Percentiles rank a stretch among this genome's conserved stretches.
Conservation (phyloP, 1,140 invertebrate species). For the Dinoponera quadriceps region DNA sequence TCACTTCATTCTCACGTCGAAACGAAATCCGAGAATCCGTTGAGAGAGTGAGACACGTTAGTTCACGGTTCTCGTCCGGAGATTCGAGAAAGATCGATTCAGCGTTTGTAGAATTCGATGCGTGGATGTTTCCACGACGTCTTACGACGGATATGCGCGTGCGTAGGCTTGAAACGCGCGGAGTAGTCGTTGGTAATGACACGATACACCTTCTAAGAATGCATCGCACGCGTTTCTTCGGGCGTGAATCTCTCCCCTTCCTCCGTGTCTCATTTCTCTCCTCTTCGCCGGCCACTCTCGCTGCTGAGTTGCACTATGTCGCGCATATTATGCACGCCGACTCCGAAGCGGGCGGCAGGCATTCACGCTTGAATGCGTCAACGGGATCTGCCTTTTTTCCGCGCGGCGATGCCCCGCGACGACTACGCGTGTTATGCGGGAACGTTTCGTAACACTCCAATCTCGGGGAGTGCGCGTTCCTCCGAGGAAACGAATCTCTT, state of each 20-base stretch:
- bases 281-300: constrained; percentile 1
- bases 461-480: not conserved
- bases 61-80: too few relatives aligned
- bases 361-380: constrained; percentile 7
- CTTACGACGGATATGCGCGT: too few relatives aligned
- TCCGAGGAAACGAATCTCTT: too few relatives aligned
- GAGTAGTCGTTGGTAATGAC: constrained; percentile 42
- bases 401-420: too few relatives aligned
- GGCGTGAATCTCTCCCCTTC: constrained; percentile 9
- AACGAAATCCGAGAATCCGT: too few relatives aligned
- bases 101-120: too few relatives aligned
- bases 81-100: too few relatives aligned
- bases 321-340: constrained; percentile 15
- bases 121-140: not conserved
- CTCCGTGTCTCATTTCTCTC: constrained; percentile 23
- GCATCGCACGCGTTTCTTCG: not conserved
- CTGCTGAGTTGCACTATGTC: constrained; percentile 45
- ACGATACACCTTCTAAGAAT: constrained; percentile 43
- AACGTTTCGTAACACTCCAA: not conserved
- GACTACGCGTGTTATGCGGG: not conserved
- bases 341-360: not conserved
- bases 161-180: not conserved
- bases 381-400: constrained; percentile 22
- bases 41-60: too few relatives aligned
- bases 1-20: too few relatives aligned